Evolutionary conservation across 2,888 invertebrate species (phyloP), one percentile per base, ranked within the genome.

Genomic region (Hesperia comma): DNA sequence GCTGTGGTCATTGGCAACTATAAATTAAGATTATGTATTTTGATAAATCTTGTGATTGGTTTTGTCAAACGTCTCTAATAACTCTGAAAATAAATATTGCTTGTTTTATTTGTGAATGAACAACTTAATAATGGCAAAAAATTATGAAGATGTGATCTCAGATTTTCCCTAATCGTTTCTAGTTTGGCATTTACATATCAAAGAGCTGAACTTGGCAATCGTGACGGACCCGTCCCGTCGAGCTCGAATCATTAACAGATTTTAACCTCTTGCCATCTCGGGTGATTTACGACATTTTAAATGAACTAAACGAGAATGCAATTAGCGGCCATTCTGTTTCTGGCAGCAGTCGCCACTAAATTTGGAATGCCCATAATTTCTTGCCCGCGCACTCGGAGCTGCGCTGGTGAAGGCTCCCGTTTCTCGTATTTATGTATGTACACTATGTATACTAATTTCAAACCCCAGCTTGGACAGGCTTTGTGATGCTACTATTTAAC

Each of bases 11-110:
- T 66, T 66, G 54, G 33, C 55, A 71, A 69, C 70, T 69, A 76
- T 75, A 74, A 71, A 74, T 75, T 71, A 68, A 63, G 70, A 75
- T 74, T 71, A 69, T 67, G 61, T 67, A 69, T 66, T 67, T 67
- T 68, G 69, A 69, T 69, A 68, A 69, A 68, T 67, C 55, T 46
- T 53, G 19, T 69, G 62, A 69, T 69, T 51, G 49, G 56, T 66
- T 57, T 40, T 19, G 67, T 72, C 69, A 61, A 69, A 69, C 17
- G 66, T 62, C 33, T 66, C 53, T 32, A 17, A 40, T 41, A 53
- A 21, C 46, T 58, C 37, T 33, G 37, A 10, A 37, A 49, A 41
- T 37, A n/a, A 10, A 17, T 33, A 37, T 56, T 14, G 17, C 19
- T 56, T 15, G 37, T 37, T 19, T 56, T 41, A 6, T 41, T 3